phyloP scores from a whole-genome alignment of 2,888 invertebrate genomes.

The Portevinia maculata region DNA sequence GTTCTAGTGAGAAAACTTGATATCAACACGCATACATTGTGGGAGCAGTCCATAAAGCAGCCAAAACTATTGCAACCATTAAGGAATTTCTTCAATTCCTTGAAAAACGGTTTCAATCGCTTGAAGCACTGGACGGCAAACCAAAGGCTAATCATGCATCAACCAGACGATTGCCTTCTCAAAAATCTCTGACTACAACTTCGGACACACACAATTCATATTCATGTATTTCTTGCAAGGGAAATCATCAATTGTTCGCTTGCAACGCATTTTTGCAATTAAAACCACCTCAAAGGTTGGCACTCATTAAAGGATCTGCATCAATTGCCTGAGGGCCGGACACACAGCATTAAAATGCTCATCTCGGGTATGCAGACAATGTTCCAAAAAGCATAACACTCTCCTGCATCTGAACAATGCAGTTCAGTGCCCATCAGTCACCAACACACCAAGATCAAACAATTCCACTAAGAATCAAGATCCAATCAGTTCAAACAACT shows the following conservation, averaged over 20 bases:
- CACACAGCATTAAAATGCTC: slow-evolving; percentile 20
- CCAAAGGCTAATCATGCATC: no score
- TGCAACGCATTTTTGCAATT: no score
- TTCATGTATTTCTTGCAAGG: no score
- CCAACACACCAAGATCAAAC: no score
- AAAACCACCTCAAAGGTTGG: not conserved
- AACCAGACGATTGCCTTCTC: no score
- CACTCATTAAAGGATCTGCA: not conserved
- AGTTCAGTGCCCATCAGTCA: no score
- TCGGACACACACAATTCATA: no score
- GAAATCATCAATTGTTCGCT: not conserved
- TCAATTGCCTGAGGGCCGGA: slow-evolving; percentile 11
- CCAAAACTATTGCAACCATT: not conserved
- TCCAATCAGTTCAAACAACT: not conserved
- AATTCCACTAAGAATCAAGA: no score
- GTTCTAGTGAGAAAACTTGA: not conserved
- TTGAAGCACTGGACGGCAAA: not conserved
- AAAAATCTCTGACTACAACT: no score
- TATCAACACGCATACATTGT: not conserved
- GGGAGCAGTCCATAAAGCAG: slow-evolving; percentile 12
- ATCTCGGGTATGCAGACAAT: not conserved
- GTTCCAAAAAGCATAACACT: not conserved
- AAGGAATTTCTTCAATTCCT: not conserved
- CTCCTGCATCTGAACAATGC: no score
- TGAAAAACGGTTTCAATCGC: not conserved